Base-by-base conservation (phyloP, 2,797 vertebrate genomes). In the Thaleichthys pacificus region DNA sequence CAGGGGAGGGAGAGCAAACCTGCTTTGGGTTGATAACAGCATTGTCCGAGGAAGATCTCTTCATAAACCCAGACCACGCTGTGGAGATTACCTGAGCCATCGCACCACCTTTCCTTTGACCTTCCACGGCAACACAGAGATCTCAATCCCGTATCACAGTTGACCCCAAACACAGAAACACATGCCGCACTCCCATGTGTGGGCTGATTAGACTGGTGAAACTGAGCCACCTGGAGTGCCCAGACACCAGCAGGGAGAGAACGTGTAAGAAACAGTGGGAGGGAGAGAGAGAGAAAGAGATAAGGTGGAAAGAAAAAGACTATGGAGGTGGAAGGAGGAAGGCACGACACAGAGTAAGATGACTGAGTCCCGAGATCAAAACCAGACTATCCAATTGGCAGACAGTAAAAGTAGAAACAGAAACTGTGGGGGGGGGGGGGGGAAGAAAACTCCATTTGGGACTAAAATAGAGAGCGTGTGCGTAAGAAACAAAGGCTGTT, bases 161-260 rank as follows among this genome's bases (percentile, higher is more conserved):
- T 26, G 69, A 77, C 0, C 15, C 61, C 83, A 88, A 85, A 87
- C 80, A 66, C 69, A 62, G 54, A 3, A 19, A 69, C 42, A 22
- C 62, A n/a, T 30, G 17, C 30, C 47, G 21, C 17, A 15, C 77
- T 80, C 80, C 74, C 68, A 66, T 64, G 22, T 71, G 74, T 57
- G 69, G 0, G 14, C 35, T 8, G 51, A 77, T 72, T 61, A 69
- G 38, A 5, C 24, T 66, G 77, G 73, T 86, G 85, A 69, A 85
- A 87, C 77, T 0, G 67, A 86, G 77, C 61, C 78, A 38, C n/a
- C 68, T 77, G 57, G 84, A 77, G 70, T 68, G 57, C 72, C 79
- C 65, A 8, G 80, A 14, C 9, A 2, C n/a, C 61, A 63, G 68
- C 68, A 74, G 75, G 72, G 84, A 69, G 64, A 49, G 66, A 66